A percentile compares a stretch with the other conserved stretches of the same genome.
Evolutionary conservation across 2,888 invertebrate genomes (phyloP).

Genomic region (Sericinus montela): DNA sequence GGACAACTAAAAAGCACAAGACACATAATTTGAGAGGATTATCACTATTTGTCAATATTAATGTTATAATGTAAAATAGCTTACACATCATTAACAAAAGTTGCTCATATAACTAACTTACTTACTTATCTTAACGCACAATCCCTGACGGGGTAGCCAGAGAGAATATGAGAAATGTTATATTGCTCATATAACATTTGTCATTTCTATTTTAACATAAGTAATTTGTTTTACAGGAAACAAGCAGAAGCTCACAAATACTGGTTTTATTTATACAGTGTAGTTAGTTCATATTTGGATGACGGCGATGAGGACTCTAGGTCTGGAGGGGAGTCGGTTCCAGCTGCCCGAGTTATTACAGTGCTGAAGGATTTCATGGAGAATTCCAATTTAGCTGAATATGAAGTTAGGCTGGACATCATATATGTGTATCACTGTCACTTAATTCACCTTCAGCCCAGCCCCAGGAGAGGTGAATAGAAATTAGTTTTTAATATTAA

Average conservation of each 20-base stretch:
- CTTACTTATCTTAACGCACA: too few relatives aligned
- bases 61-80: too few relatives aligned
- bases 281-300: conserved; percentile 81
- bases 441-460: conserved; percentile 78
- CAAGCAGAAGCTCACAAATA: conserved; percentile 87
- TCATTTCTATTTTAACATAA: not conserved
- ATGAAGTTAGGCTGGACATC: conserved; percentile 86
- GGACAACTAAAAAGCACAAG: too few relatives aligned
- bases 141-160: too few relatives aligned
- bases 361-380: conserved; percentile 91
- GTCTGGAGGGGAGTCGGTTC: conserved; percentile 34
- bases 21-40: too few relatives aligned
- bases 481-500: not conserved
- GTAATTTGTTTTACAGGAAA: conserved; percentile 60
- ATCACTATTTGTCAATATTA: too few relatives aligned
- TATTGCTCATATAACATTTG: too few relatives aligned
- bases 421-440: conserved; percentile 91
- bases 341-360: conserved; percentile 51
- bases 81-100: too few relatives aligned
- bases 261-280: conserved; percentile 93
- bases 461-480: conserved; percentile 61
- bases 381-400: conserved; percentile 91
- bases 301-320: conserved; percentile 19
- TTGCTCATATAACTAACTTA: too few relatives aligned
- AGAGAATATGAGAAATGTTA: too few relatives aligned